Base-by-base conservation (phyloP, 2,113 vertebrate genomes). In the Megaceryle maxima region DNA sequence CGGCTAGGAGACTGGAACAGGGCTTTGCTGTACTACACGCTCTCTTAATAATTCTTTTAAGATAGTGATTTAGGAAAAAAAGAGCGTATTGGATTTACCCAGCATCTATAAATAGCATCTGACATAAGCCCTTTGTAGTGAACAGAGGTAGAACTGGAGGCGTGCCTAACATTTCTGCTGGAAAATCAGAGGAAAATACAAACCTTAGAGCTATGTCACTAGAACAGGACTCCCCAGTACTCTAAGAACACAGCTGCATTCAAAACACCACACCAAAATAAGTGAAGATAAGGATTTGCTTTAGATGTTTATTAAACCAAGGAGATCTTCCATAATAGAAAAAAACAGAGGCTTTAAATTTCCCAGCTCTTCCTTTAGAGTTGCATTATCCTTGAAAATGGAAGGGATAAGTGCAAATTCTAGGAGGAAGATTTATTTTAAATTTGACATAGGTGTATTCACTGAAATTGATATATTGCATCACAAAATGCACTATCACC, bases 221-320 rank as follows among this genome's bases (percentile, higher is more conserved):
- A 5, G 1, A 80, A n/a, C 14, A 59, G 44, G 35, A 87, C 46
- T 78, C 43, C 35, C 41, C 26, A 31, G 16, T 46, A 37, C 41
- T 83, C 16, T 26, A 85, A 85, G 29, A 62, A 57, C 66, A 88
- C 29, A 93, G 76, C 73, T 95, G 26, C 57, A 81, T 86, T 92
- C 57, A 93, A 90, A 96, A 97, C 83, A 96, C 88, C 95, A 96
- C 96, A 93, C 88, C 88, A 86, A 94, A 86, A 94, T 90, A 88
- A 97, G 33, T 94, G 35, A 88, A 95, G 91, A 64, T 95, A 92
- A 96, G 62, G 80, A 69, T 96, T 95, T 93, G 86, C 73, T 96
- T 96, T 82, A 96, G 90, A 95, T 97, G 86, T 97, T 97, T 96
- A 96, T 97, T 97, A 96, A 94, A 95, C 90, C 93, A 95, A 96